These are phyloP conservation scores for Ctenodactylus gundi DNA, from an alignment of 2,113 vertebrate genomes.

Conservation along the genomic window DNA sequence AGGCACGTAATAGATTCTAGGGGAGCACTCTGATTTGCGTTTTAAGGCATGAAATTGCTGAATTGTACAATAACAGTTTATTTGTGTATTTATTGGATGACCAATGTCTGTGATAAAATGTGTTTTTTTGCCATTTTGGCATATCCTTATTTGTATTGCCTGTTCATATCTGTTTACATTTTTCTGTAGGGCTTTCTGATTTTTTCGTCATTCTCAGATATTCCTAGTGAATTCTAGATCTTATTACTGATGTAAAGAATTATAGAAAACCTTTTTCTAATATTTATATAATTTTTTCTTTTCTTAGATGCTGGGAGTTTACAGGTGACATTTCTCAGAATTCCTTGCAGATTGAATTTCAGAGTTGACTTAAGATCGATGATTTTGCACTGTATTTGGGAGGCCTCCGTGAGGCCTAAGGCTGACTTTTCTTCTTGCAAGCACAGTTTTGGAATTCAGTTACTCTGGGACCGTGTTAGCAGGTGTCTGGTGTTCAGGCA, in stretches of 20 bases:
- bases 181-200: neutral
- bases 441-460: neutral
- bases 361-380: neutral
- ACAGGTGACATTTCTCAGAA: neutral
- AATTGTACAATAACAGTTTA: neutral
- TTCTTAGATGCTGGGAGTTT: neutral
- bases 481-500: neutral
- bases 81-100: neutral
- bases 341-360: neutral
- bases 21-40: neutral
- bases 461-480: neutral
- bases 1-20: rapidly evolving
- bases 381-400: neutral
- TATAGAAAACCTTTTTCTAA: neutral
- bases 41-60: neutral
- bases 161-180: neutral
- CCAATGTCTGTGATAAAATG: neutral
- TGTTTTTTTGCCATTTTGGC: neutral
- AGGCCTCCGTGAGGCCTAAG: neutral
- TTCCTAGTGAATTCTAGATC: neutral
- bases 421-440: neutral
- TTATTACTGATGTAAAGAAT: neutral
- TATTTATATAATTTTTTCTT: neutral
- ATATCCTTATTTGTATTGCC: neutral
- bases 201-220: neutral